Evolutionary conservation across 2,797 vertebrate genomes (phyloP), one percentile per base, ranked within the genome.

Genomic region (Parauchenoglanis ngamensis): DNA sequence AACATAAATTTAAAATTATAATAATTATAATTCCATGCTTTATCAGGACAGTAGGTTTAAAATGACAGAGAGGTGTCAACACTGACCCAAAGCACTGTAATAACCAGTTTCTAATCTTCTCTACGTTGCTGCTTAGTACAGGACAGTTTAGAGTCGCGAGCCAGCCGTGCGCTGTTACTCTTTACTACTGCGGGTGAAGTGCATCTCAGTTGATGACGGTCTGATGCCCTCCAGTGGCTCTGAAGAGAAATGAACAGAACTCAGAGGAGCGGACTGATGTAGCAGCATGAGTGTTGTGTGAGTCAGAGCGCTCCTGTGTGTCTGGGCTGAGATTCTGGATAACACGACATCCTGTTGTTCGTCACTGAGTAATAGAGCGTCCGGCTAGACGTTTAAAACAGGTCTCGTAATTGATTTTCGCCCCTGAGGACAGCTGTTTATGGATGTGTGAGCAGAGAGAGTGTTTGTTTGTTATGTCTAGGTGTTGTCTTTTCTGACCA

Each of bases 161-260:
- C 49, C 63, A 46, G n/a, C 11, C 25, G 35, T 54, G 49, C 44
- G 73, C 21, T 40, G 8, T 46, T 73, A 49, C 44, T 19, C n/a
- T 28, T 17, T 28, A 19, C 7, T 54, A 4, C 49, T 77, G 25
- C n/a, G 15, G n/a, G 13, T 28, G 72, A 25, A n/a, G 44, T 13
- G 7, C 44, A 23, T 49, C 44, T 75, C 23, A 3, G 44, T 75
- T 73, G 35, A 70, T 86, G 70, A 83, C 85, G 59, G 81, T 85
- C 56, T 85, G 82, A 83, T 76, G 87, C 87, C 87, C 89, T 88
- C 89, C 89, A 81, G 88, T 88, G 90, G 78, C 83, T 59, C 1
- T 59, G 44, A n/a, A 31, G 1, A 54, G 72, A 78, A 85, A 11
- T 44, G 15, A 4, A n/a, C 40, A 75, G 54, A 25, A 23, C 5